These are phyloP conservation scores for Clarias pachynema DNA, from an alignment of 2,797 vertebrate genomes.

Conservation along the genomic window DNA sequence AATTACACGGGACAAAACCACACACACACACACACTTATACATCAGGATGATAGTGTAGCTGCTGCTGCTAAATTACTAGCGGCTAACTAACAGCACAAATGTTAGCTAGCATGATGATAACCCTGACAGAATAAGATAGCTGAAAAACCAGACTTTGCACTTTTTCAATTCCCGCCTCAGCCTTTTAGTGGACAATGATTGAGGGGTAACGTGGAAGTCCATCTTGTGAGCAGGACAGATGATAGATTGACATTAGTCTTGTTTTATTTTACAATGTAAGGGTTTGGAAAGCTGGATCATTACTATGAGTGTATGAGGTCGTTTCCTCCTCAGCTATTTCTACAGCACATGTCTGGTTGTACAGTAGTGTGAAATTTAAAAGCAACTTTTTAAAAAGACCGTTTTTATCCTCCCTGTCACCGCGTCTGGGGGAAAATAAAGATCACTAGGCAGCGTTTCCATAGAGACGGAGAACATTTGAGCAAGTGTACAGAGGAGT, in stretches of 20 bases:
- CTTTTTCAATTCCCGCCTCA: neutral
- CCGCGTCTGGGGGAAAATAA: constrained; percentile 1
- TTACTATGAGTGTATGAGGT: neutral
- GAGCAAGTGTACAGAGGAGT: constrained; percentile 30
- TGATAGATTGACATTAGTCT: neutral
- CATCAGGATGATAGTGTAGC: too few species aligned
- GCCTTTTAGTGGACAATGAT: neutral
- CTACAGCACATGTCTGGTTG: neutral
- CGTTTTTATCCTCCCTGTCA: neutral
- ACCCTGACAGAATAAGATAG: neutral
- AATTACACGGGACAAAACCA: neutral
- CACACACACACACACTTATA: neutral
- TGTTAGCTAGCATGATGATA: neutral
- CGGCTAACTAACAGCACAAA: too few species aligned
- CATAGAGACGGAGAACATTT: constrained; percentile 46
- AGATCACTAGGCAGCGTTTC: constrained; percentile 46
- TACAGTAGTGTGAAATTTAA: neutral
- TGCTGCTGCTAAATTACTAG: too few species aligned
- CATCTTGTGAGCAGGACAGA: neutral
- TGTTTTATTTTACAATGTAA: neutral
- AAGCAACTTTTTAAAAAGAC: neutral
- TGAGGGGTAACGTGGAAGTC: neutral
- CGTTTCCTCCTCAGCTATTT: constrained; percentile 8
- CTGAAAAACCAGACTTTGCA: neutral
- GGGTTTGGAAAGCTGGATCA: neutral